Percentiles rank a stretch among this genome's conserved stretches.
Conservation (phyloP, 1,140 invertebrate species). For the Neodiprion fabricii region DNA sequence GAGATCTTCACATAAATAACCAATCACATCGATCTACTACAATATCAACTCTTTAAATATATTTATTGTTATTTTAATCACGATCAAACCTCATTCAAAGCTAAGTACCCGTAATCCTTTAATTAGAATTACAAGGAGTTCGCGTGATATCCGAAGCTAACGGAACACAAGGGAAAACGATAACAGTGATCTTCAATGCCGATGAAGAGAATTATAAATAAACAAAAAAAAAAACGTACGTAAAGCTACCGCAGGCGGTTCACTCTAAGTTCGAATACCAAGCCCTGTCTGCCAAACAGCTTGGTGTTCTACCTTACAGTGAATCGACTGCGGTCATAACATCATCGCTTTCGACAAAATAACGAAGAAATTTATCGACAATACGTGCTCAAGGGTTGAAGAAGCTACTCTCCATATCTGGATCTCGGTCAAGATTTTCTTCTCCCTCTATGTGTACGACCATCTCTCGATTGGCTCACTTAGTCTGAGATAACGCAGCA, state of each 20-base stretch:
- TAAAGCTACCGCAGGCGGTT: constrained; percentile 57
- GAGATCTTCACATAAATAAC: no score
- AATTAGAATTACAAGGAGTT: no score
- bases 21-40: no score
- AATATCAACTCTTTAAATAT: no score
- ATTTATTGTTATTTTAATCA: no score
- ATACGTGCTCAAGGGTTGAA: constrained; percentile 36
- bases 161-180: neutral
- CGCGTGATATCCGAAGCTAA: neutral
- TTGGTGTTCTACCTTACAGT: constrained; percentile 93
- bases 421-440: constrained; percentile 15
- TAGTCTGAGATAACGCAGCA: neutral
- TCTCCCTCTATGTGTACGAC: neutral
- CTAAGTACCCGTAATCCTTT: no score
- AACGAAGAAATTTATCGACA: constrained; percentile 29
- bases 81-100: no score
- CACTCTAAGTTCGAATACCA: constrained; percentile 90
- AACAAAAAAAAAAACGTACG: constrained; percentile 9
- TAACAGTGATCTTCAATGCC: neutral
- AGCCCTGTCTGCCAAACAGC: constrained; percentile 73
- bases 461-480: constrained; percentile 9
- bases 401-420: neutral
- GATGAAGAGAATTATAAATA: no score
- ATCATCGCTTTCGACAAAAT: constrained; percentile 14
- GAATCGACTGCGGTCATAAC: constrained; percentile 66